These are phyloP conservation scores for Sitophilus oryzae DNA, from an alignment of 1,140 invertebrate genomes.

Conservation along the genomic window DNA sequence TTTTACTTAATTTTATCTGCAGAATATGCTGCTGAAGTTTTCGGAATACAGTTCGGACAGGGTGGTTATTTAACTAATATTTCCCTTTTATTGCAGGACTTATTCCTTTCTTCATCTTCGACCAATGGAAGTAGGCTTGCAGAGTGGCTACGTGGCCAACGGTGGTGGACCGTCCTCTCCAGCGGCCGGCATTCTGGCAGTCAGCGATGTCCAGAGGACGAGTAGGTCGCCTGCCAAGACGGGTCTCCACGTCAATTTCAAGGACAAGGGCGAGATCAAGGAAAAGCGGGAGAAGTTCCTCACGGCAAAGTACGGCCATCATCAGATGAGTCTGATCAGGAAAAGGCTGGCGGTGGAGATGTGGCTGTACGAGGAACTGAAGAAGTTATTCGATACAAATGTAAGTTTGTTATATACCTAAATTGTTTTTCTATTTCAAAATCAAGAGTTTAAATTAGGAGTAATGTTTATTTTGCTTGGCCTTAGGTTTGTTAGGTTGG, in stretches of 20 bases:
- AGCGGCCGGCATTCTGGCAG: constrained; percentile 46
- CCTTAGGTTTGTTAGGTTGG: too few species aligned
- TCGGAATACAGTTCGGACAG: too few species aligned
- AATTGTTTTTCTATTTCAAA: too few species aligned
- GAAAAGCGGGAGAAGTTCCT: constrained; percentile 88
- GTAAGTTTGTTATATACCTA: too few species aligned
- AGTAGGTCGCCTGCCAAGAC: constrained; percentile 64
- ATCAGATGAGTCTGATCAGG: constrained; percentile 94
- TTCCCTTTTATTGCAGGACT: too few species aligned
- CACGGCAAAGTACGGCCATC: constrained; percentile 92
- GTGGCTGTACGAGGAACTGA: constrained; percentile 94
- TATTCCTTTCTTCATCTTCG: background rate
- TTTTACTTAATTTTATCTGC: too few species aligned
- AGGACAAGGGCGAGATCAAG: constrained; percentile 75
- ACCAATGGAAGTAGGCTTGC: constrained; percentile 45
- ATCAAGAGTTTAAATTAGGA: too few species aligned
- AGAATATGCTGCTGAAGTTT: too few species aligned
- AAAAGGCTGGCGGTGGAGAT: constrained; percentile 92
- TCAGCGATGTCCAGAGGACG: constrained; percentile 33
- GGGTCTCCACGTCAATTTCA: constrained; percentile 82
- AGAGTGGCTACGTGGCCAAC: constrained; percentile 35
- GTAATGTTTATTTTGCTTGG: too few species aligned
- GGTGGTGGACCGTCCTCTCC: constrained; percentile 19
- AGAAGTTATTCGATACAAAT: constrained; percentile 71
- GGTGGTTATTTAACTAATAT: too few species aligned